phyloP scores from a whole-genome alignment of 2,888 invertebrate genomes.

The Lasioglossum zephyrum region DNA sequence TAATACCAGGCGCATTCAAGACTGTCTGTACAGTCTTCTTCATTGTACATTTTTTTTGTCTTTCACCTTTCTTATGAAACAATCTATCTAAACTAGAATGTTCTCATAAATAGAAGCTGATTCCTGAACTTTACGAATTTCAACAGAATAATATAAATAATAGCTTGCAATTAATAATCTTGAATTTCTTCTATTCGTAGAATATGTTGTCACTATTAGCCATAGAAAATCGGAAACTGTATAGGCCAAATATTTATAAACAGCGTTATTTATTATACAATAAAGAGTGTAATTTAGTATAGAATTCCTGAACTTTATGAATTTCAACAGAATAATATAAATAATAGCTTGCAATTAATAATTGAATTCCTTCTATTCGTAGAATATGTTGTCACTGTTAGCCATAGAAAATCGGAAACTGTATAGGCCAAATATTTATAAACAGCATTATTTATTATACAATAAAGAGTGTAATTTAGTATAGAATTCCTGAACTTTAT shows the following conservation, averaged over 20 bases:
- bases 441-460: background rate
- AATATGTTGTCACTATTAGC: background rate
- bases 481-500: no score
- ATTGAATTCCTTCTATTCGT: background rate
- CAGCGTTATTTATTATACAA: background rate
- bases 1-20: background rate
- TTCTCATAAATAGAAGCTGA: no score
- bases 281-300: no score
- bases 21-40: background rate
- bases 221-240: background rate
- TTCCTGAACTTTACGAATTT: no score
- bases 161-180: no score
- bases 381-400: background rate
- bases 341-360: no score
- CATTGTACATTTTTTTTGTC: background rate
- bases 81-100: no score
- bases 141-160: no score
- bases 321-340: no score
- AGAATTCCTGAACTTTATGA: no score
- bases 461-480: background rate
- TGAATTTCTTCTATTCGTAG: background rate
- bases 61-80: no score
- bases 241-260: background rate
- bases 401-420: background rate
- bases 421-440: background rate